Percentiles rank a stretch among this genome's conserved stretches.
phyloP scores from a whole-genome alignment of 37 sponge, comb jelly and placozoan species.

The Spongilla lacustris region DNA sequence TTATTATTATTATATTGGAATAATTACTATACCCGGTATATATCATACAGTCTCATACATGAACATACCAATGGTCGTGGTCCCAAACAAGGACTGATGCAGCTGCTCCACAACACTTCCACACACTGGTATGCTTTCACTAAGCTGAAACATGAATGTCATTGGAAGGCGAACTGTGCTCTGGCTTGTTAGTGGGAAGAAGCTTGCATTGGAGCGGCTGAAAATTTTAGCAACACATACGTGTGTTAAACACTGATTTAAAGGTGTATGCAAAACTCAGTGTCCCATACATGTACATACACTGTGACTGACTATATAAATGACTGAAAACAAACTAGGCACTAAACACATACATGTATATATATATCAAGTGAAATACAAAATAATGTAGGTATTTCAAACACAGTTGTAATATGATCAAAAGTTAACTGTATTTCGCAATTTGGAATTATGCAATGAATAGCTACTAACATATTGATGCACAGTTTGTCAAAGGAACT shows the following conservation, averaged over 20 bases:
- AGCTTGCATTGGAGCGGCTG: conserved; percentile 27
- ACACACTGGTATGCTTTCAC: conserved; percentile 19
- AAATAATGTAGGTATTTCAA: too few species aligned
- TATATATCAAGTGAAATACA: not conserved
- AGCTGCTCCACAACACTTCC: conserved; percentile 27
- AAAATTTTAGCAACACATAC: not conserved
- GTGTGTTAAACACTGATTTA: too few species aligned
- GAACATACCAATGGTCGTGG: not conserved
- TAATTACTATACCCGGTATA: not conserved
- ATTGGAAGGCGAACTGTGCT: conserved; percentile 43
- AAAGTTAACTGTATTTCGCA: too few species aligned
- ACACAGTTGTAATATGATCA: too few species aligned
- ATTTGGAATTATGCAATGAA: too few species aligned
- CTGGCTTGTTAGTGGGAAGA: conserved; percentile 36
- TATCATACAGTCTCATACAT: not conserved
- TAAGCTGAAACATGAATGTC: conserved; percentile 38
- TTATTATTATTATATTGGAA: not conserved
- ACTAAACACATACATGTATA: not conserved
- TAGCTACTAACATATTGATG: too few species aligned
- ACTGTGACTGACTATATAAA: too few species aligned
- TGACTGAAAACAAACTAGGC: too few species aligned
- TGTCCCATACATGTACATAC: too few species aligned
- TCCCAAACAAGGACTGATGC: conserved; percentile 4
- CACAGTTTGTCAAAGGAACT: not conserved
- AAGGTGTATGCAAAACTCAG: too few species aligned